Percentiles rank a stretch among this genome's conserved stretches.
These are phyloP conservation scores for Caenorhabditis plicata DNA, from an alignment of 2,888 invertebrate species.

Conservation along the genomic window DNA sequence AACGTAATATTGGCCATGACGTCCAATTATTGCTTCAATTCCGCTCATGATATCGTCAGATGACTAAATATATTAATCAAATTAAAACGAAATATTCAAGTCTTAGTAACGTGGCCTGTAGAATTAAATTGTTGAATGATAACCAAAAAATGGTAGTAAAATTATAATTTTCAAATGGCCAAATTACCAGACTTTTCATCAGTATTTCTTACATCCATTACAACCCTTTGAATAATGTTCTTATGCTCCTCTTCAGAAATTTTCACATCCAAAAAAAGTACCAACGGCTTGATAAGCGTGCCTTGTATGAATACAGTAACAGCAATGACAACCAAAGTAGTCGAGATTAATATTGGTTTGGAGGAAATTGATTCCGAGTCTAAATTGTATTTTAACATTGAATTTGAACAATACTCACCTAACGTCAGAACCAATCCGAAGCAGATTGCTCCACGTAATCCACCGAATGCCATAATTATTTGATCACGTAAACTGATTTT, in stretches of 20 bases:
- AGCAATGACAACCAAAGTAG: conserved; percentile 93
- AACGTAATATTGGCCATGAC: conserved; percentile 49
- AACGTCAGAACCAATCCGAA: conserved; percentile 81
- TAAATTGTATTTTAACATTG: background rate
- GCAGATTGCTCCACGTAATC: conserved; percentile 91
- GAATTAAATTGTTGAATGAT: no score
- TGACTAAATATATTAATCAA: conserved; percentile 32
- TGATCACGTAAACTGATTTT: conserved; percentile 74
- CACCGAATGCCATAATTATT: conserved; percentile 95
- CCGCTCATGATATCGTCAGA: conserved; percentile 58
- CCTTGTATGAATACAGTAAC: conserved; percentile 99
- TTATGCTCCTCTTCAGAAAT: conserved; percentile 40
- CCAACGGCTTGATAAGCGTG: conserved; percentile 95
- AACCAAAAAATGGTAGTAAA: background rate
- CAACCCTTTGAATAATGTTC: conserved; percentile 34
- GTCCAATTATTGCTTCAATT: conserved; percentile 57
- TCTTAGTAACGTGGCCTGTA: no score
- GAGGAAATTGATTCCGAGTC: conserved; percentile 75
- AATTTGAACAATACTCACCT: no score
- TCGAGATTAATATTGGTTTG: conserved; percentile 95
- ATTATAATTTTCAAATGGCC: no score
- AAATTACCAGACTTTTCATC: no score
- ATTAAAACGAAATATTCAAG: no score
- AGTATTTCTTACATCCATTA: conserved; percentile 41
- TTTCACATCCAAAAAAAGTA: conserved; percentile 89